Evolutionary conservation across 2,888 invertebrate species (phyloP), one percentile per base, ranked within the genome.

Genomic region (Archaeoteleia sp.): DNA sequence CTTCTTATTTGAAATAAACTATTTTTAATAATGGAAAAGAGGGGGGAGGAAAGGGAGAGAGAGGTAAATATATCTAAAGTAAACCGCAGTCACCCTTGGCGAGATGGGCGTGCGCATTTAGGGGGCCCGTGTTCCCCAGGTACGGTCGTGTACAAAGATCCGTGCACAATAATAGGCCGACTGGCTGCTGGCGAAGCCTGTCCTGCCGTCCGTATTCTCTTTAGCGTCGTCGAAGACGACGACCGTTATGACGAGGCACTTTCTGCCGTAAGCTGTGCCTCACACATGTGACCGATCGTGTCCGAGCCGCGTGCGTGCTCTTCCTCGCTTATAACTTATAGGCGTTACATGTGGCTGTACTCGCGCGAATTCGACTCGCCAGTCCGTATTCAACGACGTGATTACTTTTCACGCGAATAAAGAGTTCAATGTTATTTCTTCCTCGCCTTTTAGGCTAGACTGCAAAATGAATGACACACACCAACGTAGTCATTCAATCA

Each of bases 131-230:
- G 72, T 73, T n/a, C 70, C 72, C 77, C 79, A 78, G 81, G 81
- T 78, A 79, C 81, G 81, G 80, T 79, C 81, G 79, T 77, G 74
- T 77, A 80, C 80, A 82, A 82, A 82, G 82, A 83, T 83, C 78
- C 76, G 74, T 76, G 77, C 74, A 77, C 77, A 79, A 80, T 80
- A 81, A 81, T 77, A 76, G 79, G 60, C 70, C 69, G 62, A 53
- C 63, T 62, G 46, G 49, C 62, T 67, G 55, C 57, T 70, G 67
- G 70, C 60, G 69, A 71, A 70, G 74, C 54, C 71, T 67, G 77
- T 75, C 74, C 70, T 74, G 74, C 74, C 74, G 73, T 74, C 75
- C 73, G 74, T 78, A 75, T 78, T 76, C 76, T 76, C 72, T 74
- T 57, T 74, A 75, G 75, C 77, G 75, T 77, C 74, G 74, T 71